These are phyloP conservation scores for Dipodomys ordii DNA, from an alignment of 2,113 vertebrate genomes.

Conservation along the genomic window DNA sequence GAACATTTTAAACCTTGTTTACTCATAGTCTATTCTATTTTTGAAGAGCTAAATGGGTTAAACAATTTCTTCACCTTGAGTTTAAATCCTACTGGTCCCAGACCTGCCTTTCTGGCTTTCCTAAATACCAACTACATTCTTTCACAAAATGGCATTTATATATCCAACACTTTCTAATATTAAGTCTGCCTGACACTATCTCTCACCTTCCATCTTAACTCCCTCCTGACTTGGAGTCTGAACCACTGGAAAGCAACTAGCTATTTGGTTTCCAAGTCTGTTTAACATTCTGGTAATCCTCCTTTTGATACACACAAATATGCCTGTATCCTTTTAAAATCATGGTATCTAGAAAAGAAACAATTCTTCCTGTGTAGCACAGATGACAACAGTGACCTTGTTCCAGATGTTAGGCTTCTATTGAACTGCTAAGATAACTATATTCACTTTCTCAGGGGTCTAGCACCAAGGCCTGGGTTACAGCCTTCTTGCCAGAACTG, in stretches of 20 bases:
- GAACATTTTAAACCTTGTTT: background rate
- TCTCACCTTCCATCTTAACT: background rate
- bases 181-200: background rate
- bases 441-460: background rate
- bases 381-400: background rate
- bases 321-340: slow-evolving; percentile 12
- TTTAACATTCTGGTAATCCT: slow-evolving; percentile 41
- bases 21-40: background rate
- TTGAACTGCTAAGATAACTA: background rate
- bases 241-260: background rate
- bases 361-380: slow-evolving; percentile 20
- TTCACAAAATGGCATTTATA: background rate
- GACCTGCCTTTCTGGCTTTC: background rate
- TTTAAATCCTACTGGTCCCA: background rate
- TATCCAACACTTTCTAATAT: background rate
- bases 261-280: background rate
- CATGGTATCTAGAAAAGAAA: background rate
- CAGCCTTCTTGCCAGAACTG: background rate
- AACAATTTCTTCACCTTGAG: background rate
- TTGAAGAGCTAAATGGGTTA: background rate
- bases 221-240: background rate
- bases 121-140: background rate
- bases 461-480: background rate
- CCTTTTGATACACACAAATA: slow-evolving; percentile 5
- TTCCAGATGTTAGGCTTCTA: background rate